Conservation (phyloP, 1,140 invertebrate genomes). For the Ptiloglossa arizonensis region DNA sequence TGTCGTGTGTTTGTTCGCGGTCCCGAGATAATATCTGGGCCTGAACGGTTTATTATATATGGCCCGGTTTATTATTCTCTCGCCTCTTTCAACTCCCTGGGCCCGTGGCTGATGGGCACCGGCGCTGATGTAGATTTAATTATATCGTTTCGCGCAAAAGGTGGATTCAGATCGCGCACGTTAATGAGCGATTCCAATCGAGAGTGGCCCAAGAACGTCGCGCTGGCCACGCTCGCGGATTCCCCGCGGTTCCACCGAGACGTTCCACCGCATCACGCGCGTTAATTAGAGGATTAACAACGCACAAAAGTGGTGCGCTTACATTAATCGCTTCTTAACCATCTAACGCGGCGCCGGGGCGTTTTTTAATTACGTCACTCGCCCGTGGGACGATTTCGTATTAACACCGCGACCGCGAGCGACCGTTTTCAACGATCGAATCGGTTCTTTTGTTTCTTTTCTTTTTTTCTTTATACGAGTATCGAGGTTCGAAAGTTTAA, state of each 20-base stretch:
- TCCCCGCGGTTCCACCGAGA: conserved; percentile 3
- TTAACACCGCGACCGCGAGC: not conserved
- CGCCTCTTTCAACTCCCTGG: not conserved
- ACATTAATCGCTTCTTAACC: conserved; percentile 49
- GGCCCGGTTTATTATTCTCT: conserved; percentile 41
- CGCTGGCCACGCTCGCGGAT: not conserved
- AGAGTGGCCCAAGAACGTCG: not conserved
- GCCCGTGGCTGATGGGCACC: conserved; percentile 15
- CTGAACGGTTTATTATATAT: conserved; percentile 30
- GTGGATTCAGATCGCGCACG: conserved; percentile 22
- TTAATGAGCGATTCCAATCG: conserved; percentile 46
- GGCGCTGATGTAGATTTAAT: conserved; percentile 41
- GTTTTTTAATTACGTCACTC: conserved; percentile 52
- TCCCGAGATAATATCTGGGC: conserved; percentile 15
- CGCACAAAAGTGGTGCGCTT: conserved; percentile 32
- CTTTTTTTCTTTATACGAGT: no score
- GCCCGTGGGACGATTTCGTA: conserved; percentile 35
- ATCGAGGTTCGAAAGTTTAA: no score
- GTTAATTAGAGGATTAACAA: conserved; percentile 30
- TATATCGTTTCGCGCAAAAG: conserved; percentile 42
- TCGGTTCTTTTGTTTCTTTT: not conserved
- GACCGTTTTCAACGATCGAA: not conserved
- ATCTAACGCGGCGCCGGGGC: conserved; percentile 17
- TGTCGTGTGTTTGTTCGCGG: not conserved
- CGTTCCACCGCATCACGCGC: conserved; percentile 25